phyloP scores from a whole-genome alignment of 1,140 invertebrate species.

The Ditylenchus dipsaci region DNA sequence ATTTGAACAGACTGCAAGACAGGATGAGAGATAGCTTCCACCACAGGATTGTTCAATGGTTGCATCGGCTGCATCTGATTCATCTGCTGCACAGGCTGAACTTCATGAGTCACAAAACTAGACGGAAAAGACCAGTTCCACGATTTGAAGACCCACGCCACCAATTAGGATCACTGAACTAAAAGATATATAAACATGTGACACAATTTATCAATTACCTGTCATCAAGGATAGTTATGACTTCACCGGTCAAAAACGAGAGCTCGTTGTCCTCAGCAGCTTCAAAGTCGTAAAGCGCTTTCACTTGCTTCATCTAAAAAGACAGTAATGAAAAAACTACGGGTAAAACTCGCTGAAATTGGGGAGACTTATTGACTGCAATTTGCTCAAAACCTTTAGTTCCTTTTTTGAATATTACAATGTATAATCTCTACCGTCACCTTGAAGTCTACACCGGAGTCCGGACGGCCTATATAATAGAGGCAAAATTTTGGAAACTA shows the following conservation, averaged over 20 bases:
- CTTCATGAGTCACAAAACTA: constrained; percentile 90
- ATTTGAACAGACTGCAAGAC: constrained; percentile 58
- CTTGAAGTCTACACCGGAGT: too few species aligned
- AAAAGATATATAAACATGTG: background rate
- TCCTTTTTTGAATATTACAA: too few species aligned
- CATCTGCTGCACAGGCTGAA: constrained; percentile 60
- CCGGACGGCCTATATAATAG: too few species aligned
- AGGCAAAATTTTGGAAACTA: too few species aligned
- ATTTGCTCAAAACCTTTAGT: too few species aligned
- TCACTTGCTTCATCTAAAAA: constrained; percentile 60
- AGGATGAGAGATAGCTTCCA: background rate
- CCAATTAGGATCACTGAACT: constrained; percentile 89
- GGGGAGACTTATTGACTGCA: too few species aligned
- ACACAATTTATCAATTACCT: constrained; percentile 64
- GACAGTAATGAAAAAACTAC: too few species aligned
- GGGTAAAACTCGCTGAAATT: too few species aligned
- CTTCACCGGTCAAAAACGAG: constrained; percentile 89
- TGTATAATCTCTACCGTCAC: too few species aligned
- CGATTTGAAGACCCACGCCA: constrained; percentile 91
- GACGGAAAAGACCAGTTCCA: constrained; percentile 78
- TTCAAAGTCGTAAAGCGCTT: constrained; percentile 96
- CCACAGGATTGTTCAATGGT: background rate
- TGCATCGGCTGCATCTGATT: constrained; percentile 1
- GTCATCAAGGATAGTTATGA: constrained; percentile 66
- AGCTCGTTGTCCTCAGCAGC: constrained; percentile 97